Evolutionary conservation across 2,797 vertebrate species (phyloP).

Genomic region (Anisognathus igniventris): DNA sequence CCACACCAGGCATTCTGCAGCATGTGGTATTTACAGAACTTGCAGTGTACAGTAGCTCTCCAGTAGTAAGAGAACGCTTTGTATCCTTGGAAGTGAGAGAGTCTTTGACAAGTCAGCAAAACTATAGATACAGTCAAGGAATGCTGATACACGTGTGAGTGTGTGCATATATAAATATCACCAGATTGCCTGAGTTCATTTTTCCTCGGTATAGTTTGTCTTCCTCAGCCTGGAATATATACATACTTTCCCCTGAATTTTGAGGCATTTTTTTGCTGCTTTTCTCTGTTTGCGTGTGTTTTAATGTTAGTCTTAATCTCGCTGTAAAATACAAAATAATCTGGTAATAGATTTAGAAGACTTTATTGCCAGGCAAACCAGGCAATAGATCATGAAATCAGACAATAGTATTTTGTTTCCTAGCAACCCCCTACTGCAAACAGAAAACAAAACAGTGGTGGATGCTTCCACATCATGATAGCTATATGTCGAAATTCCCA

Average conservation of each 20-base stretch:
- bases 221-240: neutral
- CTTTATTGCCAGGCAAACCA: slow-evolving; percentile 61
- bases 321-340: slow-evolving; percentile 45
- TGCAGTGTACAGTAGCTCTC: neutral
- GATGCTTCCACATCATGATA: slow-evolving; percentile 61
- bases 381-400: slow-evolving; percentile 74
- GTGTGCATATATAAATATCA: neutral
- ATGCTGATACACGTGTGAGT: neutral
- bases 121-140: neutral
- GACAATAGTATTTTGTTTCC: slow-evolving; percentile 78
- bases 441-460: slow-evolving; percentile 73
- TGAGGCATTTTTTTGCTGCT: neutral
- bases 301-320: neutral
- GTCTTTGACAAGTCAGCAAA: slow-evolving; percentile 14
- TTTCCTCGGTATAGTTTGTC: neutral
- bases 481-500: neutral
- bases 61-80: neutral
- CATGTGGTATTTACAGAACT: slow-evolving; percentile 39
- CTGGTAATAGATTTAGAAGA: slow-evolving; percentile 62
- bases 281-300: neutral
- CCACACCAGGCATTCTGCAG: neutral
- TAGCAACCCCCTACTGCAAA: slow-evolving; percentile 74
- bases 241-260: neutral
- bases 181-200: neutral
- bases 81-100: neutral